Conservation (phyloP, 2,888 invertebrate species). For the Timema cristinae region DNA sequence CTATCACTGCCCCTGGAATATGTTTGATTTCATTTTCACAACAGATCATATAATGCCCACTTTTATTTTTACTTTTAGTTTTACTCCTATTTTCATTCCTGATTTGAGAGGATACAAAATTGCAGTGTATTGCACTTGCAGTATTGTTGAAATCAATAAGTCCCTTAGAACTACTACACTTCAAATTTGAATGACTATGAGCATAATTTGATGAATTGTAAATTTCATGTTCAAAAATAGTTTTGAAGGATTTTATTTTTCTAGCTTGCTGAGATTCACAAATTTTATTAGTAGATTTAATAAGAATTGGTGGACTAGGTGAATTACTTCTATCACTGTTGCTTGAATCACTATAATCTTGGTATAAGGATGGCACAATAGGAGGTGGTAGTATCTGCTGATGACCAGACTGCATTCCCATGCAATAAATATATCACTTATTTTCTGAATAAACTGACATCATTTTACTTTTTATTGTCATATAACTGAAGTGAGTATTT, state of each 20-base stretch:
- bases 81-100: conserved; percentile 9
- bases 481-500: background rate
- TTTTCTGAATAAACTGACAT: background rate
- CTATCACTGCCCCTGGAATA: conserved; percentile 20
- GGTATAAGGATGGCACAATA: conserved; percentile 19
- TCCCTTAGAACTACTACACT: no score
- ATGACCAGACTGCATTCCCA: conserved; percentile 18
- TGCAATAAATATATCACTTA: conserved; percentile 3
- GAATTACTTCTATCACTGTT: conserved; percentile 10
- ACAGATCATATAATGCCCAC: background rate
- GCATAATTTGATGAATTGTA: background rate
- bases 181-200: no score
- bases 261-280: background rate
- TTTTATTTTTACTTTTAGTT: conserved; percentile 13
- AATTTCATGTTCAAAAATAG: background rate
- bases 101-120: background rate
- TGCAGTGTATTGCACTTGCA: no score
- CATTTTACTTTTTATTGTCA: background rate
- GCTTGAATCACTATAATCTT: conserved; percentile 18
- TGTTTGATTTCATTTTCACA: conserved; percentile 9
- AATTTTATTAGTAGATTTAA: background rate
- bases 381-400: conserved; percentile 19
- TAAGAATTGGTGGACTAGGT: background rate
- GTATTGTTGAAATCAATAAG: no score
- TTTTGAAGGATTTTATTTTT: background rate